Conservation (phyloP, 2,797 vertebrate species). For the Cossypha polioptera region DNA sequence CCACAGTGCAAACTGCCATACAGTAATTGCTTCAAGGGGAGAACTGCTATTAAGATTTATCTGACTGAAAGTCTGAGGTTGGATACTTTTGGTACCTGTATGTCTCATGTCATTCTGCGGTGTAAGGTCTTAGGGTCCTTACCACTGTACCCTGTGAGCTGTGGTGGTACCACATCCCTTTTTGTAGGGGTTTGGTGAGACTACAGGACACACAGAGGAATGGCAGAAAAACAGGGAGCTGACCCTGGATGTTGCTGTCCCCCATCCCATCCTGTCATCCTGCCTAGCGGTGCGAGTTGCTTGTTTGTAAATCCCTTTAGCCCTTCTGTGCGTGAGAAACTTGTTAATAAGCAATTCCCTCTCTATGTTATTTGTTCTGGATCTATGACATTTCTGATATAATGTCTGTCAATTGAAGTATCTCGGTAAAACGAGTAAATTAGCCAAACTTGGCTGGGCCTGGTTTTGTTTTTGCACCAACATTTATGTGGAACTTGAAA, state of each 20-base stretch:
- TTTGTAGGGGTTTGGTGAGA: neutral
- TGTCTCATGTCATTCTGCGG: neutral
- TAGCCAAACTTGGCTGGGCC: neutral
- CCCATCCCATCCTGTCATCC: neutral
- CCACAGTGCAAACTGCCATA: neutral
- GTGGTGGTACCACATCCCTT: rapidly evolving
- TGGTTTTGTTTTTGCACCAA: neutral
- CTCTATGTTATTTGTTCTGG: neutral
- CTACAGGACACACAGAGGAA: neutral
- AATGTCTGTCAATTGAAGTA: neutral
- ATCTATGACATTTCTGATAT: neutral
- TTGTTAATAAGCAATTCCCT: neutral
- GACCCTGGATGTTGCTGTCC: neutral
- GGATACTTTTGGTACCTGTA: neutral
- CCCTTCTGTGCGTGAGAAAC: neutral
- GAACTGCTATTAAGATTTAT: neutral
- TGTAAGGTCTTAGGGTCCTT: neutral
- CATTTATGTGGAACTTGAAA: neutral
- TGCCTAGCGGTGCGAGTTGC: neutral
- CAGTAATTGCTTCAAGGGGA: neutral
- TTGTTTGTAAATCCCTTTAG: neutral
- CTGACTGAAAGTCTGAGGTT: neutral
- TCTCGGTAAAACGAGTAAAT: neutral
- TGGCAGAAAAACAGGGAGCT: neutral
- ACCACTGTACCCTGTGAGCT: neutral